phyloP scores from a whole-genome alignment of 2,888 invertebrate species.

The Rosalia funebris region DNA sequence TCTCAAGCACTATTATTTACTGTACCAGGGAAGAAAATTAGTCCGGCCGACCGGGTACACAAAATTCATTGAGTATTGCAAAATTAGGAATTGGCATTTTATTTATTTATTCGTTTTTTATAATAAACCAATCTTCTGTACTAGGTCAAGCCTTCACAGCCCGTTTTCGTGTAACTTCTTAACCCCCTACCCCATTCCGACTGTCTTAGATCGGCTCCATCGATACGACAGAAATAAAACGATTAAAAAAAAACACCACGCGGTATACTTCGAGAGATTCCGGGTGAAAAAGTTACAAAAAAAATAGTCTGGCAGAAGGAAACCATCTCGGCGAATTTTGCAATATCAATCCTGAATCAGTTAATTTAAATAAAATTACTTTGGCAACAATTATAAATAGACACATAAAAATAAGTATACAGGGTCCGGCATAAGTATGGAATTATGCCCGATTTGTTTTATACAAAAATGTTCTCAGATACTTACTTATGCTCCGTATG shows the following conservation, averaged over 20 bases:
- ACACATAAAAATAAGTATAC: slow-evolving; percentile 47
- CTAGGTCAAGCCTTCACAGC: slow-evolving; percentile 18
- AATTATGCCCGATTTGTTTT: too few relatives aligned
- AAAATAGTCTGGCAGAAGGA: neutral
- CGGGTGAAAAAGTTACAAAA: slow-evolving; percentile 5
- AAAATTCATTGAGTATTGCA: slow-evolving; percentile 29
- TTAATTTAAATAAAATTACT: slow-evolving; percentile 41
- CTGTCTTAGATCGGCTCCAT: too few relatives aligned
- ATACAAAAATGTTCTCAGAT: too few relatives aligned
- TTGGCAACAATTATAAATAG: slow-evolving; percentile 51
- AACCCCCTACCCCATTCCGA: slow-evolving; percentile 4
- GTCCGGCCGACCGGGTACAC: slow-evolving; percentile 11
- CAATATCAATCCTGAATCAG: slow-evolving; percentile 26
- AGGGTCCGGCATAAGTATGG: too few relatives aligned
- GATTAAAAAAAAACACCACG: slow-evolving; percentile 1
- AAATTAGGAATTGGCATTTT: slow-evolving; percentile 19
- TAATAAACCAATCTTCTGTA: slow-evolving; percentile 1
- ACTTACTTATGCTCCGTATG: too few relatives aligned
- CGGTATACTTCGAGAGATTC: slow-evolving; percentile 3
- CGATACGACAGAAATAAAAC: too few relatives aligned
- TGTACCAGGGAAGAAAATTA: slow-evolving; percentile 6
- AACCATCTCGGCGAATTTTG: slow-evolving; percentile 23
- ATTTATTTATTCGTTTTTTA: neutral
- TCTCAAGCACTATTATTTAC: slow-evolving; percentile 3
- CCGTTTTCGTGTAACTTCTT: slow-evolving; percentile 9